Evolutionary conservation across 2,797 vertebrate genomes (phyloP), one percentile per base, ranked within the genome.

Genomic region (Myioborus melanocephalus): DNA sequence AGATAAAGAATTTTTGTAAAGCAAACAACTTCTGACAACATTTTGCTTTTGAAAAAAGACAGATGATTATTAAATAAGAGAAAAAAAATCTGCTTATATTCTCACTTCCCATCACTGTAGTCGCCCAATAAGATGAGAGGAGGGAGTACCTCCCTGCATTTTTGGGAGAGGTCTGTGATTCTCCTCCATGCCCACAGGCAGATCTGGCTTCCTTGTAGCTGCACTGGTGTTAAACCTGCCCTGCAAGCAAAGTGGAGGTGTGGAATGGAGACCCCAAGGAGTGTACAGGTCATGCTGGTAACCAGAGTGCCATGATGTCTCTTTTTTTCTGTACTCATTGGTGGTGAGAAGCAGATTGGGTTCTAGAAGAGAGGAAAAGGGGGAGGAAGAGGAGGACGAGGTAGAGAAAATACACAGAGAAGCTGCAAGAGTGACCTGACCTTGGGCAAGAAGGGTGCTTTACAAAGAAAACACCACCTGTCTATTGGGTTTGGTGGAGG

Each of bases 161-260:
- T 76, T 66, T 39, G 9, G 7, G 43, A 14, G 24, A 55, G 7
- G 6, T 20, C 21, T 52, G 11, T 12, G 6, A 5, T 66, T 84
- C 20, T 52, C 6, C 26, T 75, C 34, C 41, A 15, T 19, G 11
- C 27, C 27, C 0, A 0, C 14, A 13, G 9, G 39, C 18, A 87
- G 23, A 52, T 77, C 47, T 49, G 34, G 7, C 32, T 77, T 39
- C 35, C 14, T 27, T 0, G 1, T 17, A 20, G 34, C 8, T 77
- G n/a, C 21, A 34, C 28, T 44, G 28, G 5, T 52, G 60, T 73
- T 26, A 78, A 71, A 61, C 56, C 50, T 63, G 39, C 24, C 12
- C 39, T 61, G 59, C 8, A 83, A 61, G 15, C 0, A 0, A 93
- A 41, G 46, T 52, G 44, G 18, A 82, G 8, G 18, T 52, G 19